Percentiles rank a stretch among this genome's conserved stretches.
These are phyloP conservation scores for Flexamia atlantica DNA, from an alignment of 2,888 invertebrate genomes.

Conservation along the genomic window DNA sequence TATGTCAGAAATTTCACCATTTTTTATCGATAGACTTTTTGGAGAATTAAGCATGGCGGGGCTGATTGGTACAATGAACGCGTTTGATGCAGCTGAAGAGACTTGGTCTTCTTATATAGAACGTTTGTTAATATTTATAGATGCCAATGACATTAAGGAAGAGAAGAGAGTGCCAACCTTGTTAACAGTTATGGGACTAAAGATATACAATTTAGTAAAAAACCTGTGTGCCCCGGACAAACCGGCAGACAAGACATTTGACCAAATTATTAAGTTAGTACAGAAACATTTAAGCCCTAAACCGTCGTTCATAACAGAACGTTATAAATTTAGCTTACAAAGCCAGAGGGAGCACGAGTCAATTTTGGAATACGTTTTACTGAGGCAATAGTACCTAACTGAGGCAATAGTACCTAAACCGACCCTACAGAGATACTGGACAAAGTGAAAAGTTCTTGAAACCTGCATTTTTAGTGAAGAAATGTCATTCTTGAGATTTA, in stretches of 20 bases:
- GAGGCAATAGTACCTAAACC: too few species aligned
- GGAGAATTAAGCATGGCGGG: not conserved
- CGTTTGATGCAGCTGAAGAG: slow-evolving; percentile 43
- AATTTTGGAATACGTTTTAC: too few species aligned
- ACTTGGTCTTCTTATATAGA: slow-evolving; percentile 53
- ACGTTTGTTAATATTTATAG: slow-evolving; percentile 4
- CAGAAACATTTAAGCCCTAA: slow-evolving; percentile 45
- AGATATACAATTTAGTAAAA: slow-evolving; percentile 55
- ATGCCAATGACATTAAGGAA: slow-evolving; percentile 50
- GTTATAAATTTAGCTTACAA: slow-evolving; percentile 22
- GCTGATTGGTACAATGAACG: slow-evolving; percentile 17
- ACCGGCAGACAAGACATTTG: slow-evolving; percentile 37
- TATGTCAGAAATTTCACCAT: too few species aligned
- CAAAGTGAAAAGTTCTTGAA: too few species aligned
- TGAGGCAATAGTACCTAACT: too few species aligned
- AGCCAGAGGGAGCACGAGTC: too few species aligned
- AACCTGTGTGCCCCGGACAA: slow-evolving; percentile 53
- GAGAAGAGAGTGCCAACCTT: slow-evolving; percentile 32
- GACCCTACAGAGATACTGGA: too few species aligned
- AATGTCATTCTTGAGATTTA: too few species aligned
- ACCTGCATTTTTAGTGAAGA: too few species aligned
- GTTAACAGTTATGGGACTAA: slow-evolving; percentile 52
- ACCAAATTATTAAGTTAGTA: not conserved
- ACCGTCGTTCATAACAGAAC: slow-evolving; percentile 46
- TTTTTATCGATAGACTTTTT: too few species aligned